Evolutionary conservation across 30 jellyfish, hydroid and myxozoan species (phyloP).

Genomic region (Pelagia noctiluca): DNA sequence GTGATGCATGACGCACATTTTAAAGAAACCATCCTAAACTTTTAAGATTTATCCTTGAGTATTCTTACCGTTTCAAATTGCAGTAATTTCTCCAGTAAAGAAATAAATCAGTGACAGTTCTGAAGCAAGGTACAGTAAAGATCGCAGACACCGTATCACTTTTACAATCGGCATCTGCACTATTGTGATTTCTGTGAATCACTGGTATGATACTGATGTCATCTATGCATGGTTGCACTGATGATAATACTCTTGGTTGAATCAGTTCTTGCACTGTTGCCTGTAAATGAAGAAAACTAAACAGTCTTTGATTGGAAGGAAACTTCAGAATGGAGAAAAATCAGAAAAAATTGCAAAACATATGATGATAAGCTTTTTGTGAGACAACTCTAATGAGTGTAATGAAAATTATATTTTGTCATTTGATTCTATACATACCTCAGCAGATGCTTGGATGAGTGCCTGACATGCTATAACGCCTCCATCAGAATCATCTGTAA

Average conservation of each 20-base stretch:
- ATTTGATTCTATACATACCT: slow-evolving; percentile 28
- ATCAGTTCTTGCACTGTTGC: slow-evolving; percentile 19
- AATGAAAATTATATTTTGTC: neutral
- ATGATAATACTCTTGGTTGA: slow-evolving; percentile 32
- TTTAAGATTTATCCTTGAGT: too few species aligned
- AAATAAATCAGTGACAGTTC: neutral
- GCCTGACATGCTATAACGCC: slow-evolving; percentile 71
- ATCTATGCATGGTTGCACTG: slow-evolving; percentile 35
- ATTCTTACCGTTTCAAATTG: slow-evolving; percentile 36
- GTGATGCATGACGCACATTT: too few species aligned
- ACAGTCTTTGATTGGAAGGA: too few species aligned
- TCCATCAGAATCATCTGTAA: slow-evolving; percentile 63
- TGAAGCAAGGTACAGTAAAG: slow-evolving; percentile 7
- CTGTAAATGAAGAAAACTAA: too few species aligned
- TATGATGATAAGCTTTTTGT: neutral
- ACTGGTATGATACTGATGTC: slow-evolving; percentile 35
- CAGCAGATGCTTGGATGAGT: slow-evolving; percentile 66
- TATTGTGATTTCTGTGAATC: slow-evolving; percentile 2
- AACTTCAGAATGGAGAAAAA: too few species aligned
- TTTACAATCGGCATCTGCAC: slow-evolving; percentile 15
- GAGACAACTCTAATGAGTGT: slow-evolving; percentile 11
- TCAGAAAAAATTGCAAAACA: neutral
- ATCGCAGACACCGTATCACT: slow-evolving; percentile 23
- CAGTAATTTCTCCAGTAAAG: slow-evolving; percentile 26
- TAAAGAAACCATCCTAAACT: too few species aligned